Conservation (phyloP, 2,113 vertebrate genomes). For the Eublepharis macularius region DNA sequence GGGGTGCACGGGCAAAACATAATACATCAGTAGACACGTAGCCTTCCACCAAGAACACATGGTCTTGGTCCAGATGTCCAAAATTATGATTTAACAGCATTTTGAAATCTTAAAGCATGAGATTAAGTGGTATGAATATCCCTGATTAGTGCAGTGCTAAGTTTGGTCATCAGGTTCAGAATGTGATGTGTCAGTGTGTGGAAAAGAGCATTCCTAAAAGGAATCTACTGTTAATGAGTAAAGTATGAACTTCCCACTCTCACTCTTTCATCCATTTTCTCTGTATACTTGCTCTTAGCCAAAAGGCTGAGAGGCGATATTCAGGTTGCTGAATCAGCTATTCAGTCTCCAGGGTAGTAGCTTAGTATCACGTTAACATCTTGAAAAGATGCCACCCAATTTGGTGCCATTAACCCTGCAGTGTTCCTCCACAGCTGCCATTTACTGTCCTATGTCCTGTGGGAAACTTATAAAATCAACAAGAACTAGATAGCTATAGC, state of each 20-base stretch:
- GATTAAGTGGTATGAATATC: neutral
- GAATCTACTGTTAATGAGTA: neutral
- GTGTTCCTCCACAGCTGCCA: too few relatives aligned
- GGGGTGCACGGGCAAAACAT: too few relatives aligned
- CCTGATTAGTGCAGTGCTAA: neutral
- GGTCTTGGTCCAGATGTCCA: neutral
- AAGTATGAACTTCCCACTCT: neutral
- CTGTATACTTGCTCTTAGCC: too few relatives aligned
- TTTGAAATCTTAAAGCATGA: neutral
- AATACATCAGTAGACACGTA: neutral
- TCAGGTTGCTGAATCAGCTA: neutral
- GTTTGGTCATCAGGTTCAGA: neutral
- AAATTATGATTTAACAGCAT: neutral
- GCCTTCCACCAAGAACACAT: neutral
- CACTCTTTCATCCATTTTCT: neutral
- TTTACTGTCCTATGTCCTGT: too few relatives aligned
- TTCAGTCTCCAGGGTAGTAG: neutral
- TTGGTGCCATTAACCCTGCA: too few relatives aligned
- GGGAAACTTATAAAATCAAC: too few relatives aligned
- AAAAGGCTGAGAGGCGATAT: too few relatives aligned
- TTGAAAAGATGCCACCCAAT: too few relatives aligned
- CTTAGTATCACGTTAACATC: too few relatives aligned
- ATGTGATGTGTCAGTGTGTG: too few relatives aligned
- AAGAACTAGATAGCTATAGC: too few relatives aligned
- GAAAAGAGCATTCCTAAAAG: neutral